Conservation (phyloP, 2,113 vertebrate species). For the Aspiorhynchus laticeps region DNA sequence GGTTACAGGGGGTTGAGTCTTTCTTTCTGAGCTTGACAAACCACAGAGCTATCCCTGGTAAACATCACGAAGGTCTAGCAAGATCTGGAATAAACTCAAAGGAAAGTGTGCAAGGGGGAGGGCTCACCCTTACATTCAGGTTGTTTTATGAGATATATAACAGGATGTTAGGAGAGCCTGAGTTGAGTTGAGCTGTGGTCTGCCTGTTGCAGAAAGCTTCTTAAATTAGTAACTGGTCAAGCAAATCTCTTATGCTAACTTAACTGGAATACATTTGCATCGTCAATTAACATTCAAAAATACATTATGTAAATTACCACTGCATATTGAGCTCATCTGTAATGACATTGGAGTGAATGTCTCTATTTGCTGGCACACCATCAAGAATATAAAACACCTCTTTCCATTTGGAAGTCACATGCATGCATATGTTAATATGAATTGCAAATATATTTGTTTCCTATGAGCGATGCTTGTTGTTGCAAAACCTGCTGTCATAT, state of each 20-base stretch:
- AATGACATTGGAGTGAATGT: constrained; percentile 3
- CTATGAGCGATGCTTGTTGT: no score
- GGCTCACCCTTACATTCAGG: neutral
- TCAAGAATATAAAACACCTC: neutral
- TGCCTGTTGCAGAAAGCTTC: neutral
- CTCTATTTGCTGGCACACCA: constrained; percentile 33
- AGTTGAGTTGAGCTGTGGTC: neutral
- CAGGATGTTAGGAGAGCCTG: neutral
- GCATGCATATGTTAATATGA: neutral
- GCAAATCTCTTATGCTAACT: constrained; percentile 43
- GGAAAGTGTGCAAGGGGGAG: constrained; percentile 31
- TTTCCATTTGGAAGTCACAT: neutral
- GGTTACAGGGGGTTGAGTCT: constrained; percentile 40
- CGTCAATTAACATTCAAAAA: constrained; percentile 41
- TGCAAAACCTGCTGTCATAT: neutral
- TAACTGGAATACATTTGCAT: constrained; percentile 52
- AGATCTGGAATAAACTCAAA: constrained; percentile 63
- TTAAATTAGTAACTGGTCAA: neutral
- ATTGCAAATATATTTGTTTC: neutral
- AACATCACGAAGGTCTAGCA: constrained; percentile 60
- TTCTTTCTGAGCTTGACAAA: constrained; percentile 65
- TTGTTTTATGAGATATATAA: neutral
- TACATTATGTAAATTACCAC: constrained; percentile 53
- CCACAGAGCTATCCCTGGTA: constrained; percentile 66
- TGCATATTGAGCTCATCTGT: constrained; percentile 38